These are phyloP conservation scores for Pogonocichla stellata DNA, from an alignment of 2,113 vertebrate species.

Conservation along the genomic window DNA sequence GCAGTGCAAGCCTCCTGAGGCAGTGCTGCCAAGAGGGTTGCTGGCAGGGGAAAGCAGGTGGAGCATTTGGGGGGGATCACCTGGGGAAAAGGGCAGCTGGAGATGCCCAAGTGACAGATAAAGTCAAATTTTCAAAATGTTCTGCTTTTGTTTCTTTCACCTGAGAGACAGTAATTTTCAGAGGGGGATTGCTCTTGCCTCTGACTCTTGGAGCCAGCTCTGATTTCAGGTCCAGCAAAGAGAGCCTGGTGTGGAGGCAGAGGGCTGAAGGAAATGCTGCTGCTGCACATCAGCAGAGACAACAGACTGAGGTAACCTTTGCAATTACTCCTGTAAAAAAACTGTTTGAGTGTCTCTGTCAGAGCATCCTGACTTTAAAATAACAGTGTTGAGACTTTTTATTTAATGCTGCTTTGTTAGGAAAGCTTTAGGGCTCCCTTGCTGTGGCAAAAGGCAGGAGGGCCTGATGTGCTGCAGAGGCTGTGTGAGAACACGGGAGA, in stretches of 20 bases:
- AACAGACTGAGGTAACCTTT: not conserved
- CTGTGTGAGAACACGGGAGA: fast-evolving
- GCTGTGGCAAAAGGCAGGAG: not conserved
- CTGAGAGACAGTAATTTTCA: not conserved
- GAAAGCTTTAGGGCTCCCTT: not conserved
- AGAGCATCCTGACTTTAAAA: not conserved
- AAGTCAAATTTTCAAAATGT: not conserved
- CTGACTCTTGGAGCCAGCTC: not conserved
- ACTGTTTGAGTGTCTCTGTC: not conserved
- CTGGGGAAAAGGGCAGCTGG: not conserved
- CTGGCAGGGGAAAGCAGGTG: fast-evolving
- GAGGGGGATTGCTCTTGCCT: not conserved
- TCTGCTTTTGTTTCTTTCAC: not conserved
- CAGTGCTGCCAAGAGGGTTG: not conserved
- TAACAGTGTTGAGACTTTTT: not conserved
- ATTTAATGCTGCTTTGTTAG: not conserved
- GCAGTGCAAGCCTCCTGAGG: not conserved
- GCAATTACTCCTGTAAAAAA: no score
- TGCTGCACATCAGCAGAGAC: not conserved
- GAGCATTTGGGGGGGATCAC: fast-evolving
- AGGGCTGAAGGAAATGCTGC: not conserved
- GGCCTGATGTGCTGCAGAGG: not conserved
- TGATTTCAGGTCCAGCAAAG: not conserved
- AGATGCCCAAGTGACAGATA: not conserved
- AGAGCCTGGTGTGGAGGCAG: not conserved